These are phyloP conservation scores for Subacronicta megacephala DNA, from an alignment of 2,888 invertebrate species.

Conservation along the genomic window DNA sequence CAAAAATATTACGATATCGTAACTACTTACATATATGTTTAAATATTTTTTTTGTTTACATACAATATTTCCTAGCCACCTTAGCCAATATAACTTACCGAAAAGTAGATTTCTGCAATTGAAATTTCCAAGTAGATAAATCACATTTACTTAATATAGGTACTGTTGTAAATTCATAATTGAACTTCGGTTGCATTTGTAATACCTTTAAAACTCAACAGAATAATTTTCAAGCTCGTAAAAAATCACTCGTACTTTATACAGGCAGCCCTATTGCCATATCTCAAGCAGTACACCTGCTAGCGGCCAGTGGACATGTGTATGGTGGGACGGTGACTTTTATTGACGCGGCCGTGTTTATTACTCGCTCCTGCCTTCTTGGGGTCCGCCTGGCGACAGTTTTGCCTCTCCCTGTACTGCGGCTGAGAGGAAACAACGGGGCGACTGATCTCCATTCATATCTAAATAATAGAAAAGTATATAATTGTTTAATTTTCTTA, in stretches of 20 bases:
- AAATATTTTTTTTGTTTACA: too few species aligned
- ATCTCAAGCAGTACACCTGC: constrained; percentile 77
- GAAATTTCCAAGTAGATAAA: too few species aligned
- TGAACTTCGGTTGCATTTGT: too few species aligned
- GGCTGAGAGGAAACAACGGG: constrained; percentile 43
- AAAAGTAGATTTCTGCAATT: too few species aligned
- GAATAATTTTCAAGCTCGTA: neutral
- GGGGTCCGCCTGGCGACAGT: constrained; percentile 62
- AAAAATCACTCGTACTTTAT: constrained; percentile 14
- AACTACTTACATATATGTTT: too few species aligned
- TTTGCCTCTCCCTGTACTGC: constrained; percentile 59
- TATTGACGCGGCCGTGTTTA: constrained; percentile 84
- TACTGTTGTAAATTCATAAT: too few species aligned
- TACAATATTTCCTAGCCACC: too few species aligned
- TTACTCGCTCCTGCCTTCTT: constrained; percentile 73
- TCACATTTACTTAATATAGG: too few species aligned
- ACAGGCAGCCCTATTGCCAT: constrained; percentile 63
- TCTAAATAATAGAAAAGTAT: neutral
- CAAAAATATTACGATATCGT: too few species aligned
- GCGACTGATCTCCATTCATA: constrained; percentile 22
- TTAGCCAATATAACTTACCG: too few species aligned
- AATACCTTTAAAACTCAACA: too few species aligned
- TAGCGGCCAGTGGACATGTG: constrained; percentile 76
- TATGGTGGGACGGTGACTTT: constrained; percentile 82
- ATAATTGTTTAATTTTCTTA: too few species aligned